Conservation (phyloP, 2,888 invertebrate genomes). For the Allophyes oxyacanthae region DNA sequence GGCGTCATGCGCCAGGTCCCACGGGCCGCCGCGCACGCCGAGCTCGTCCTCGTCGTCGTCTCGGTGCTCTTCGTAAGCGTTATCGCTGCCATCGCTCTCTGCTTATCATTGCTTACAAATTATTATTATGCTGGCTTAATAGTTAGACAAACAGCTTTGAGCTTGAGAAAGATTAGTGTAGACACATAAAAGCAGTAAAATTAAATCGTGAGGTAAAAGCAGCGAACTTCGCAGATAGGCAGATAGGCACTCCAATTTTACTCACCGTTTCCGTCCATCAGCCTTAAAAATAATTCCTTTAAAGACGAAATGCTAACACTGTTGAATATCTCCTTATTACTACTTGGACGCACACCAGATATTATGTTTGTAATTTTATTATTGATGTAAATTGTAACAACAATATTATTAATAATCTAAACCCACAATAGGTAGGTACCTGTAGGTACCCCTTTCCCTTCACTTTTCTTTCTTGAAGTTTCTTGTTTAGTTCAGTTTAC, state of each 20-base stretch:
- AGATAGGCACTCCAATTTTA: slow-evolving; percentile 9
- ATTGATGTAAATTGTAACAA: no score
- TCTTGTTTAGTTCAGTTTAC: slow-evolving; percentile 58
- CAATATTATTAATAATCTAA: no score
- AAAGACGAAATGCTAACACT: slow-evolving; percentile 63
- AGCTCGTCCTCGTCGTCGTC: slow-evolving; percentile 13
- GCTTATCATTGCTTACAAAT: slow-evolving; percentile 26
- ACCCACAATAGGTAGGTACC: no score
- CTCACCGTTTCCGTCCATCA: slow-evolving; percentile 72
- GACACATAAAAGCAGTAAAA: no score
- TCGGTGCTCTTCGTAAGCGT: slow-evolving; percentile 17
- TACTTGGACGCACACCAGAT: background rate
- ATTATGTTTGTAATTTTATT: no score
- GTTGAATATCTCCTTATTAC: slow-evolving; percentile 15
- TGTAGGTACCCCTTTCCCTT: background rate
- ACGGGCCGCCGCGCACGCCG: slow-evolving; percentile 4
- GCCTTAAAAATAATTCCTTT: slow-evolving; percentile 58
- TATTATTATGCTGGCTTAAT: background rate
- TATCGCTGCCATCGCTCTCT: slow-evolving; percentile 42
- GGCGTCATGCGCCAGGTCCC: slow-evolving; percentile 25
- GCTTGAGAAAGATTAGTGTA: background rate
- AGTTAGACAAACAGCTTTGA: background rate
- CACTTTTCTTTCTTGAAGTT: slow-evolving; percentile 24
- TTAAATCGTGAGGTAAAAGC: background rate
- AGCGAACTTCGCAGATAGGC: no score